phyloP scores from a whole-genome alignment of 1,140 invertebrate species.

The Camponotus floridanus region DNA sequence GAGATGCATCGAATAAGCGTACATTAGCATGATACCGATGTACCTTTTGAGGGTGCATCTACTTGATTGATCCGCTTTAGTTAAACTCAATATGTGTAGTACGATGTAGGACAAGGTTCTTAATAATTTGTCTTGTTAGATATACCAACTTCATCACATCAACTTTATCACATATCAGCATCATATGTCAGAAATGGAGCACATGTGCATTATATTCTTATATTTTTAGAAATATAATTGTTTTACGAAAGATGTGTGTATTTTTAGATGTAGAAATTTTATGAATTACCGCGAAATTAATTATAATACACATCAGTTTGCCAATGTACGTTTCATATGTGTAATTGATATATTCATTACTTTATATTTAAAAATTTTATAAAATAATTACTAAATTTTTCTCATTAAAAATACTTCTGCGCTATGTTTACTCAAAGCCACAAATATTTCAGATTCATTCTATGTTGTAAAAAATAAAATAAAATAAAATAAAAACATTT shows the following conservation, averaged over 20 bases:
- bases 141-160: too few relatives aligned
- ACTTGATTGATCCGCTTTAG: background rate
- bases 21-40: conserved; percentile 2
- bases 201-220: background rate
- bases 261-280: background rate
- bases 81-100: conserved; percentile 5
- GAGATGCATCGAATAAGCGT: conserved; percentile 67
- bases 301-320: background rate
- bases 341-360: background rate
- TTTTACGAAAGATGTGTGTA: background rate
- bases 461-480: background rate
- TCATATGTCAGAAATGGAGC: background rate
- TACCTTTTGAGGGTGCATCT: background rate
- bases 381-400: conserved; percentile 14
- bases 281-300: background rate
- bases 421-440: background rate
- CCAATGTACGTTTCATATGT: background rate
- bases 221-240: background rate
- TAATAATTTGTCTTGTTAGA: conserved; percentile 17
- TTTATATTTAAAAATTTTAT: background rate
- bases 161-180: background rate
- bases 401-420: background rate
- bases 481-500: background rate
- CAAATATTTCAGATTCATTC: background rate
- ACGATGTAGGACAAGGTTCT: background rate